Evolutionary conservation across 2,888 invertebrate species (phyloP).

Genomic region (Pocota personata): DNA sequence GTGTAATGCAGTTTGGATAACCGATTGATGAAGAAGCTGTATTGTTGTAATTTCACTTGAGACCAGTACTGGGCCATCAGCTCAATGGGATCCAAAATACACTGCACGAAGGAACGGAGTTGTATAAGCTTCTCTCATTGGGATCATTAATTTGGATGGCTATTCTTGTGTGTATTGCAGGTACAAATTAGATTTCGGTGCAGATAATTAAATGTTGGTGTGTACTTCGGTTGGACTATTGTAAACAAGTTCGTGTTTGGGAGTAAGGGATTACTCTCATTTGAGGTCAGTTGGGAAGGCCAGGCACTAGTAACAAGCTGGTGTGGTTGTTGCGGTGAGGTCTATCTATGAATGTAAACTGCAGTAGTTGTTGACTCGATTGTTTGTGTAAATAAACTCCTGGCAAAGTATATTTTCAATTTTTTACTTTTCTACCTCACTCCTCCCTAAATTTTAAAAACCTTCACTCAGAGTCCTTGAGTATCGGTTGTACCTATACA

Average conservation of each 20-base stretch:
- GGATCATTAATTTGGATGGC: slow-evolving; percentile 37
- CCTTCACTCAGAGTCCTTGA: too few relatives aligned
- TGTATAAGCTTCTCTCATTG: slow-evolving; percentile 2
- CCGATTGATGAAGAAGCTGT: slow-evolving; percentile 32
- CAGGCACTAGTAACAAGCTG: neutral
- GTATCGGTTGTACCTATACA: too few relatives aligned
- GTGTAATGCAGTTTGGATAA: slow-evolving; percentile 22
- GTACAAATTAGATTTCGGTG: slow-evolving; percentile 31
- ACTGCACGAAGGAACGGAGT: neutral
- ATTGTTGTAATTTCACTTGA: slow-evolving; percentile 24
- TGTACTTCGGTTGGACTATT: neutral
- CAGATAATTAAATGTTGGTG: slow-evolving; percentile 56
- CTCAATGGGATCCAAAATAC: neutral
- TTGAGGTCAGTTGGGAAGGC: neutral
- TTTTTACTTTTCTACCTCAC: too few relatives aligned
- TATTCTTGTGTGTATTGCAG: slow-evolving; percentile 20
- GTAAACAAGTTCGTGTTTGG: slow-evolving; percentile 5
- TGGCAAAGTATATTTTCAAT: too few relatives aligned
- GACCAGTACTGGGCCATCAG: neutral
- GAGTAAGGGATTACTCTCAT: neutral
- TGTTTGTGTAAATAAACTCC: too few relatives aligned
- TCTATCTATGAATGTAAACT: neutral
- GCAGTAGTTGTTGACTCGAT: neutral
- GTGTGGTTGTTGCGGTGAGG: neutral
- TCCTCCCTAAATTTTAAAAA: too few relatives aligned